Evolutionary conservation across 2,113 vertebrate genomes (phyloP), one percentile per base, ranked within the genome.

Genomic region (Mustela nigripes): DNA sequence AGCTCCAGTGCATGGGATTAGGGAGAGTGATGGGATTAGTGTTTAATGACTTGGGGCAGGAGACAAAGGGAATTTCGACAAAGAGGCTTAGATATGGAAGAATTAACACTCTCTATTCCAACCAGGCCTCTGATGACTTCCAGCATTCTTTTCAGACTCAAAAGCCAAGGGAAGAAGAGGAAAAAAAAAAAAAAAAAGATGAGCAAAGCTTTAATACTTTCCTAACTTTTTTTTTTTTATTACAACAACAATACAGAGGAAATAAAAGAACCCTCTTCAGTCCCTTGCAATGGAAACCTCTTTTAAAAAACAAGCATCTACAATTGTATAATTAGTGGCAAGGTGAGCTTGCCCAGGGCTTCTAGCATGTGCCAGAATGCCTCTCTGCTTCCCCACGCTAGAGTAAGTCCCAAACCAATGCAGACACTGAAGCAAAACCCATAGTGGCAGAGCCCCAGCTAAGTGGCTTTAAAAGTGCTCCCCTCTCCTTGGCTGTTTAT

Each of bases 1-100:
- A 98, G 99, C 99, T 99, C 98, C 97, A 99, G 99, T 99, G 99
- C 99, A 98, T 99, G 99, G 99, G 99, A 99, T 99, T 99, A 99
- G 99, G 99, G 99, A 99, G 99, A 99, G 99, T 99, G 99, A 99
- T 99, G 99, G 99, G 99, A 99, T 99, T 99, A 99, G 99, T 99
- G 99, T 99, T 99, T 99, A 99, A 99, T 99, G 99, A 99, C 99
- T 99, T 99, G 99, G 99, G 99, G 99, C 99, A 98, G 99, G 99
- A 99, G 99, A 99, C 99, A 99, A 99, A 99, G 98, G 98, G 99
- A 99, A 99, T 99, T 99, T 99, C 94, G 6, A 99, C 99, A 99
- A 99, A 99, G 99, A 99, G 99, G 99, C 99, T 99, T 99, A 99
- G 99, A 99, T 99, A 99, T 99, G 99, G 99, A 99, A 99, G 99